Base-by-base conservation (phyloP, 2,113 vertebrate species). In the Promerops cafer region DNA sequence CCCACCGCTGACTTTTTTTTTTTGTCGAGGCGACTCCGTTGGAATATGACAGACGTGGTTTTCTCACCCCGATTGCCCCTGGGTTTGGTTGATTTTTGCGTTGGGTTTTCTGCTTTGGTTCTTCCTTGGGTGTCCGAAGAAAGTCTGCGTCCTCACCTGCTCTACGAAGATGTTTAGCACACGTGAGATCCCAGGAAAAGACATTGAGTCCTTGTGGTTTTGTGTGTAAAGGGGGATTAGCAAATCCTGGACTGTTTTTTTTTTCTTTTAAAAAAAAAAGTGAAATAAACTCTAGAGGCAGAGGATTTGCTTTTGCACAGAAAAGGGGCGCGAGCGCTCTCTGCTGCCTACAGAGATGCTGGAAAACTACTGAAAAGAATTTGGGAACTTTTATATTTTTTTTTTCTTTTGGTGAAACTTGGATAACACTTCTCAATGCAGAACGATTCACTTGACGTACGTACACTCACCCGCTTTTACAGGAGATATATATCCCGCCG, bases 281-380 rank as follows among this genome's bases (percentile, higher is more conserved):
- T 54, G 80, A 93, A 93, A 97, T 91, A 74, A 88, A 98, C 97
- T 98, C 97, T 97, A 97, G 87, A 91, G 97, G 96, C 96, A 98
- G 97, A 97, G 98, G 96, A 97, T 90, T 97, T 95, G 83, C 96
- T 96, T 97, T 96, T 97, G 97, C 97, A 97, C 95, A 96, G 92
- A 66, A 60, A 77, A 95, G 88, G 91, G 86, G 83, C 81, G 45
- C 35, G 92, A 92, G 96, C 92, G 88, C 97, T 95, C 93, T 96
- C 97, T 97, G 96, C 97, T 96, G 97, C 74, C 96, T 94, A 83
- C 53, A 89, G 90, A 94, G 94, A 89, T 89, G 95, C 96, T 95
- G 94, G 96, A 94, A 97, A 96, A 97, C 97, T 97, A 96, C 96
- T 97, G 96, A 97, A 93, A 90, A 92, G 44, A 94, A 84, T 93